Evolutionary conservation across 2,113 vertebrate genomes (phyloP).

Genomic region (Nansenia antarctica): DNA sequence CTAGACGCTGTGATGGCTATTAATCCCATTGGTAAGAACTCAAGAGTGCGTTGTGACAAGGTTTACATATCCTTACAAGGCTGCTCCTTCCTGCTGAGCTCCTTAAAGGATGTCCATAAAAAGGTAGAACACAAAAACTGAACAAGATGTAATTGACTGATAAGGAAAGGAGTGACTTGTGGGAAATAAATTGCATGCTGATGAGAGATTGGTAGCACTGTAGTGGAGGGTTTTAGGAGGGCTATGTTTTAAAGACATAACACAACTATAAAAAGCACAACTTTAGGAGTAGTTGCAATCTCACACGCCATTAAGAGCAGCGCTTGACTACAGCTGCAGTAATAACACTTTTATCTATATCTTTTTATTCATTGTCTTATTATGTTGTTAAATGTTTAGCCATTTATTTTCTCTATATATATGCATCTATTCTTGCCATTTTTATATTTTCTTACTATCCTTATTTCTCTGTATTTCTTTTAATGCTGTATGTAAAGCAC

Average conservation of each 20-base stretch:
- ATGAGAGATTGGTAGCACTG: not conserved
- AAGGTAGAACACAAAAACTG: not conserved
- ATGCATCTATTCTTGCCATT: too few relatives aligned
- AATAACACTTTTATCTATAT: too few relatives aligned
- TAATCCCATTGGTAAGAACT: constrained; percentile 54
- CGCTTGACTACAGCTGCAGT: too few relatives aligned
- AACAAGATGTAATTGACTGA: constrained; percentile 16
- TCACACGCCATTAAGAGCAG: too few relatives aligned
- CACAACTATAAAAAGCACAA: not conserved
- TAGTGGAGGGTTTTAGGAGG: not conserved
- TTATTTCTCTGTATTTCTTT: too few relatives aligned
- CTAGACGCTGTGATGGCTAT: constrained; percentile 59
- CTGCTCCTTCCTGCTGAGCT: constrained; percentile 37
- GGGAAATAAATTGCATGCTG: not conserved
- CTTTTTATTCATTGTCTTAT: too few relatives aligned
- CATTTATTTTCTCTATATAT: too few relatives aligned
- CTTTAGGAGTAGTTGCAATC: too few relatives aligned
- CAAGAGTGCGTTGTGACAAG: constrained; percentile 48
- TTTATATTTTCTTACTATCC: too few relatives aligned
- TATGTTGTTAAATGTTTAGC: too few relatives aligned
- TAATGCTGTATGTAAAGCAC: too few relatives aligned
- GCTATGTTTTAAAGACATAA: not conserved
- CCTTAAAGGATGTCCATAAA: constrained; percentile 20
- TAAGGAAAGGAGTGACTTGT: not conserved
- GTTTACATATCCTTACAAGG: constrained; percentile 45